Evolutionary conservation across 2,888 invertebrate species (phyloP).

Genomic region (Microctonus aethiopoides): DNA sequence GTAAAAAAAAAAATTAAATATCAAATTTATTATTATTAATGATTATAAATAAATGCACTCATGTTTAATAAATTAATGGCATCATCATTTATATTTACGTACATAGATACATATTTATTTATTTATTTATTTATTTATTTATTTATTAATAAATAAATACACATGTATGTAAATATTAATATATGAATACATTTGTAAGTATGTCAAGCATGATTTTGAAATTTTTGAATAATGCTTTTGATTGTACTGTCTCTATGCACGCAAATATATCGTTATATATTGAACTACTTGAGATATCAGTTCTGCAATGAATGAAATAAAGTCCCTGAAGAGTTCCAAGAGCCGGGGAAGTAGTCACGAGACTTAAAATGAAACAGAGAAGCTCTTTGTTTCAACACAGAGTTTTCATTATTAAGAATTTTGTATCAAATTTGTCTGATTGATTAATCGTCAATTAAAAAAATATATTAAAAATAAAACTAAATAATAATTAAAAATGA

Average conservation of each 20-base stretch:
- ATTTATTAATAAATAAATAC: no score
- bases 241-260: neutral
- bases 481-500: no score
- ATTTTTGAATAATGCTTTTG: neutral
- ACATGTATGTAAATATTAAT: neutral
- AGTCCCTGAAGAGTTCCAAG: neutral
- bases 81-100: neutral
- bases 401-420: neutral
- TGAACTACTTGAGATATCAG: neutral
- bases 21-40: no score
- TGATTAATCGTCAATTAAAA: conserved; percentile 6
- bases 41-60: no score
- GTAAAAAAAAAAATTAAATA: no score
- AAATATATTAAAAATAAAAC: neutral
- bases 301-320: neutral
- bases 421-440: neutral
- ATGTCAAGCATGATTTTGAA: neutral
- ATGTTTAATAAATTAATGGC: neutral
- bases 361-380: neutral
- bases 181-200: neutral
- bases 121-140: no score
- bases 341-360: neutral
- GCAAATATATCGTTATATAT: no score
- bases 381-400: conserved; percentile 13
- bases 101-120: no score